Base-by-base conservation (phyloP, 2,113 vertebrate genomes). In the Uropsilus gracilis region DNA sequence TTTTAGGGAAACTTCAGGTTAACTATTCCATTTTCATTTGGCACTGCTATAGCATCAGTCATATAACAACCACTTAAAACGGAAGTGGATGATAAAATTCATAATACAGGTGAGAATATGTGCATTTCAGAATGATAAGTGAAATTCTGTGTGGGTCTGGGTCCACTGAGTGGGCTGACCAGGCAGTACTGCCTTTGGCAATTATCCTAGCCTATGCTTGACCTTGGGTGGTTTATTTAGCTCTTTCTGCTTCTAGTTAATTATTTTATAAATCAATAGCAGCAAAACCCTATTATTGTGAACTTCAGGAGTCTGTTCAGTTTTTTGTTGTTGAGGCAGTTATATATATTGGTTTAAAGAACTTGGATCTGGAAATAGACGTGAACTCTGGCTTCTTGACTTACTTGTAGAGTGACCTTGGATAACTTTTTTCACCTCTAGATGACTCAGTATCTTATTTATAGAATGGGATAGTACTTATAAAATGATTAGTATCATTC, bases 261-360 rank as follows among this genome's bases (percentile, higher is more conserved):
- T 94, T 96, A 86, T 72, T 78, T 85, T 94, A 83, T 86, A 91
- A 86, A 77, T 96, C 2, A 4, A 39, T 76, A 76, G 57, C 68
- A 28, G 86, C 71, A 73, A 84, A 87, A 72, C 30, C 26, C n/a
- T 92, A 75, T 88, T 84, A 57, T 63, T 92, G 24, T 50, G 69
- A 72, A 86, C 48, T 73, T 59, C 6, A 86, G 37, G 61, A 77
- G 18, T 20, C 3, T 42, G 11, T 87, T 85, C 63, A 69, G 4
- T 16, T 66, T 93, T 91, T 73, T 88, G 76, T 82, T 82, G 24
- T 86, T 59, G 66, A 68, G 44, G 64, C 46, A 66, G 42, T 83
- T 94, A 73, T 91, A 77, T 63, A 78, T 64, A 34, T 82, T 82
- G n/a, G 12, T 91, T 84, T 87, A 71, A 88, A 92, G 48, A 68